phyloP scores from a whole-genome alignment of 2,888 invertebrate genomes.

The Cheilosia pagana region DNA sequence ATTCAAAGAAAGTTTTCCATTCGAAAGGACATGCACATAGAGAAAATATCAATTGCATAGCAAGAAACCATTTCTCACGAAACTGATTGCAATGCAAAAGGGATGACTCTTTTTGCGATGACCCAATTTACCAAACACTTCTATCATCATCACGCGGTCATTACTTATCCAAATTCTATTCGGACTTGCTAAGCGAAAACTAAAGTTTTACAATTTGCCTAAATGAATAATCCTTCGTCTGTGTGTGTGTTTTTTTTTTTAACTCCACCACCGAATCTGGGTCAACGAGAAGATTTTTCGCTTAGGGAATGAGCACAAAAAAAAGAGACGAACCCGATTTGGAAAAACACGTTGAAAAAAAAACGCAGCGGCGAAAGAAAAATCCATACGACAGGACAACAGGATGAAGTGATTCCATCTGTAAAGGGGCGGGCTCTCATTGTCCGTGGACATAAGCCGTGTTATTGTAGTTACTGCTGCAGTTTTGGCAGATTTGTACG shows the following conservation, averaged over 20 bases:
- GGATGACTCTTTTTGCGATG: conserved; percentile 27
- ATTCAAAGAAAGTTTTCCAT: conserved; percentile 1
- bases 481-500: conserved; percentile 35
- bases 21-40: background rate
- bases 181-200: conserved; percentile 64
- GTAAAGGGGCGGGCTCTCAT: conserved; percentile 48
- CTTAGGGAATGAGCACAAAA: conserved; percentile 13
- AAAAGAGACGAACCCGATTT: conserved; percentile 3
- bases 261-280: conserved; percentile 40
- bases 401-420: conserved; percentile 65
- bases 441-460: conserved; percentile 59
- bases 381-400: conserved; percentile 45
- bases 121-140: conserved; percentile 61
- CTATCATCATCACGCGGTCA: conserved; percentile 65
- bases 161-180: conserved; percentile 67
- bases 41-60: conserved; percentile 24
- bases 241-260: background rate
- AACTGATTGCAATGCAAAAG: conserved; percentile 27
- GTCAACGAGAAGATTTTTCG: conserved; percentile 49
- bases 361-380: background rate
- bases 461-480: conserved; percentile 54
- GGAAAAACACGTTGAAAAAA: conserved; percentile 6
- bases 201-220: conserved; percentile 72
- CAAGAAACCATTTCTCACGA: background rate
- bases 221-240: conserved; percentile 69